phyloP scores from a whole-genome alignment of 2,113 vertebrate genomes.

The Cyprinodon brontotheroides region DNA sequence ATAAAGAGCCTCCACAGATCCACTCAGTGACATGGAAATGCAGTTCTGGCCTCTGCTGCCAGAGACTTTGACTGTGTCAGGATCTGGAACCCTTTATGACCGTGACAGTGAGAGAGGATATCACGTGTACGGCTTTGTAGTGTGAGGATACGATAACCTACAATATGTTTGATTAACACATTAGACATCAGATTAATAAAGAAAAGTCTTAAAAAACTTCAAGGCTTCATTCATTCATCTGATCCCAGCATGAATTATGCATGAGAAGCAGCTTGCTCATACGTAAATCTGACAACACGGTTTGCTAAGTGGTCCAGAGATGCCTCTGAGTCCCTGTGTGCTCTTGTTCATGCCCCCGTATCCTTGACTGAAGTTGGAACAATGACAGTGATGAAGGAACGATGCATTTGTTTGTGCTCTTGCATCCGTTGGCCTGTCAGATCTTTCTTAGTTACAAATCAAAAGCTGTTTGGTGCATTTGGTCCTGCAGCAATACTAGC shows the following conservation, averaged over 20 bases:
- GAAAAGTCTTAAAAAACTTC: slow-evolving; percentile 20
- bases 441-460: slow-evolving; percentile 55
- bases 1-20: slow-evolving; percentile 56
- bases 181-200: slow-evolving; percentile 1
- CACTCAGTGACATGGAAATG: slow-evolving; percentile 59
- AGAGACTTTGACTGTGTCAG: slow-evolving; percentile 44
- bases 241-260: slow-evolving; percentile 42
- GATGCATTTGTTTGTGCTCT: slow-evolving; percentile 36
- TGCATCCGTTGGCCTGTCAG: slow-evolving; percentile 33
- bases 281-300: slow-evolving; percentile 10
- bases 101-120: slow-evolving; percentile 15
- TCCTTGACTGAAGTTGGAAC: slow-evolving; percentile 37
- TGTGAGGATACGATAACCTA: not conserved
- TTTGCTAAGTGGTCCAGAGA: slow-evolving; percentile 43
- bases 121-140: not conserved
- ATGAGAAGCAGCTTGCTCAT: slow-evolving; percentile 31
- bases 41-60: slow-evolving; percentile 50
- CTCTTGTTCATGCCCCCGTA: slow-evolving; percentile 26
- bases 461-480: slow-evolving; percentile 33
- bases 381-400: slow-evolving; percentile 28
- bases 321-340: slow-evolving; percentile 25
- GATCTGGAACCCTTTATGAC: slow-evolving; percentile 41
- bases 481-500: slow-evolving; percentile 31
- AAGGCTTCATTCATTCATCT: slow-evolving; percentile 7
- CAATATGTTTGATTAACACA: not conserved